Percentiles rank a stretch among this genome's conserved stretches.
These are phyloP conservation scores for Caenorhabditis imperialis DNA, from an alignment of 2,888 invertebrate species.

Conservation along the genomic window DNA sequence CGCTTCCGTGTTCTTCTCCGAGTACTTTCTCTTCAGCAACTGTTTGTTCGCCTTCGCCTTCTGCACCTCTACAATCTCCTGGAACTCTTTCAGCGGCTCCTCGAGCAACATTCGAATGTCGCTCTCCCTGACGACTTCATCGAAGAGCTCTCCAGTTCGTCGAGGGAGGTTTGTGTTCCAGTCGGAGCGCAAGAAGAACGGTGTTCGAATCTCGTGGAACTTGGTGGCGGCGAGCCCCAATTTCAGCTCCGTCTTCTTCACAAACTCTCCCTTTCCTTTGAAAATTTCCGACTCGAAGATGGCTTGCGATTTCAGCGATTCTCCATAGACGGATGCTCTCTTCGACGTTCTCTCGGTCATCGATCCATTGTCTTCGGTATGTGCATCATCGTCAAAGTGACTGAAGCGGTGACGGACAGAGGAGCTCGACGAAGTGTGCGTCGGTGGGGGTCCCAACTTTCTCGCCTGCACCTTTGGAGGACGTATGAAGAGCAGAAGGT, in stretches of 20 bases:
- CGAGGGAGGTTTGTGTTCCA: conserved; percentile 29
- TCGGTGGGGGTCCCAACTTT: conserved; percentile 9
- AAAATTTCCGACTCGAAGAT: conserved; percentile 45
- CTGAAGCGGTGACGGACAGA: conserved; percentile 12
- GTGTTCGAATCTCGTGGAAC: conserved; percentile 43
- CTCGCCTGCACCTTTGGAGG: conserved; percentile 20
- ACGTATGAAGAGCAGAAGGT: conserved; percentile 23
- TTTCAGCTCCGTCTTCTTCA: conserved; percentile 34
- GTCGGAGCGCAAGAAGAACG: conserved; percentile 26
- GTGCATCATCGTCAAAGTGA: conserved; percentile 23
- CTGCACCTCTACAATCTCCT: conserved; percentile 23
- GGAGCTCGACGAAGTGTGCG: conserved; percentile 18
- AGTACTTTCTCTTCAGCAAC: conserved; percentile 31
- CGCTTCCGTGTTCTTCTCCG: conserved; percentile 24
- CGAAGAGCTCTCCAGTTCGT: conserved; percentile 23
- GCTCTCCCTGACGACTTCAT: conserved; percentile 32
- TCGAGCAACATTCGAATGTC: conserved; percentile 22
- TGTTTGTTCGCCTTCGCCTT: conserved; percentile 33
- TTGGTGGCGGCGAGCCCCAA: conserved; percentile 20
- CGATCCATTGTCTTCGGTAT: conserved; percentile 32
- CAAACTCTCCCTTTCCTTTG: conserved; percentile 46
- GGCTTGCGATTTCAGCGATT: conserved; percentile 17
- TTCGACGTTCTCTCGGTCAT: conserved; percentile 46
- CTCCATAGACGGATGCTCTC: conserved; percentile 37
- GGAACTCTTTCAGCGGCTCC: conserved; percentile 33